Conservation (phyloP, 35 echinoderm and acorn worm species). For the Stichopus chloronotus region DNA sequence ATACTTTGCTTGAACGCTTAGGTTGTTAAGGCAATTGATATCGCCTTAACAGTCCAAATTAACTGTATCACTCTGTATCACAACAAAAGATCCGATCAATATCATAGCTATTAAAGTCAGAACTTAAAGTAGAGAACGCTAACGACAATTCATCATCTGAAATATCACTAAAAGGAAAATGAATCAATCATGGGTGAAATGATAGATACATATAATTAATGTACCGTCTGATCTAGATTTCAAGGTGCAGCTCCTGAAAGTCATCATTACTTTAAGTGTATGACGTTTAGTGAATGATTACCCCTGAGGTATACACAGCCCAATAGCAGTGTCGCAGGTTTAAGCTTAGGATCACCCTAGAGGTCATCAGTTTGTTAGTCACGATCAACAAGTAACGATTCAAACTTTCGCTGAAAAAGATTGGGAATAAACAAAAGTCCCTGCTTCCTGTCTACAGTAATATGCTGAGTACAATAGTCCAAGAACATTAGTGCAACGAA, state of each 20-base stretch:
- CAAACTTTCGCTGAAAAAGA: neutral
- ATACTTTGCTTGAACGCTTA: slow-evolving; percentile 11
- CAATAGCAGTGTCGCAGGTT: no score
- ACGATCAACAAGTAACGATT: neutral
- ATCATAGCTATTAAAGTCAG: slow-evolving; percentile 15
- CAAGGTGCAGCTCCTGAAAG: slow-evolving; percentile 11
- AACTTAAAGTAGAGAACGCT: neutral
- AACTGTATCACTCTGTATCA: slow-evolving; percentile 7
- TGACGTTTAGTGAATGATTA: no score
- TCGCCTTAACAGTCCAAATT: neutral
- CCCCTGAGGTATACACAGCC: no score
- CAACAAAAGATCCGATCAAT: slow-evolving; percentile 17
- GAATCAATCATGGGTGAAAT: slow-evolving; percentile 17
- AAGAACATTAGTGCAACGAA: neutral
- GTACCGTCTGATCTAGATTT: slow-evolving; percentile 12
- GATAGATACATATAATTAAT: neutral
- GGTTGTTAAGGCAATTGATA: neutral
- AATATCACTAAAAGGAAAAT: neutral
- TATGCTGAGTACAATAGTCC: slow-evolving; percentile 1
- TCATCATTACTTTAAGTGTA: neutral
- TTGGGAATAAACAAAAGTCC: neutral
- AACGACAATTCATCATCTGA: neutral
- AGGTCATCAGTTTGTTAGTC: slow-evolving; percentile 3
- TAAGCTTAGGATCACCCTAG: neutral
- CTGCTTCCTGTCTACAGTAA: slow-evolving; percentile 8